Evolutionary conservation across 2,888 invertebrate genomes (phyloP).

Genomic region (Ectemnius continuus): DNA sequence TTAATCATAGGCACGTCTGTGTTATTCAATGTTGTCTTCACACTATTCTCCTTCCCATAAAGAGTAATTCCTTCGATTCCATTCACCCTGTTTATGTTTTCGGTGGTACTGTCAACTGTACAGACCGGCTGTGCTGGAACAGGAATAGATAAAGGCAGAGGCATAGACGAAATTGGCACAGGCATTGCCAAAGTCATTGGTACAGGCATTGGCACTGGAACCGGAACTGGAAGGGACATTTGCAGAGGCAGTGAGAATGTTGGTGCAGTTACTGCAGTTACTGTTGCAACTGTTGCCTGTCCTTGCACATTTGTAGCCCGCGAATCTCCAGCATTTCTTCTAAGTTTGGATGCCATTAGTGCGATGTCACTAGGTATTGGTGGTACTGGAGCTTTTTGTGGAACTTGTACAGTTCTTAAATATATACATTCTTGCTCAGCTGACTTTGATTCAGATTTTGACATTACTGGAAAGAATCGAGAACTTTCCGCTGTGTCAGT

Average conservation of each 20-base stretch:
- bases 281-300: constrained; percentile 36
- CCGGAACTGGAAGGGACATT: background rate
- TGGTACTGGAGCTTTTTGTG: background rate
- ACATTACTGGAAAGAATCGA: constrained; percentile 68
- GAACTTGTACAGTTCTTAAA: constrained; percentile 7
- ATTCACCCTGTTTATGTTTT: constrained; percentile 10
- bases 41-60: constrained; percentile 65
- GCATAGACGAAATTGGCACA: background rate
- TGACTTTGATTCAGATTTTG: constrained; percentile 52
- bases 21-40: constrained; percentile 58
- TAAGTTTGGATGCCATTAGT: background rate
- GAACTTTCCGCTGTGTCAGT: constrained; percentile 39
- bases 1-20: constrained; percentile 65
- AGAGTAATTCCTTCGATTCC: constrained; percentile 69
- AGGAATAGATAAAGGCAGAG: background rate
- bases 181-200: background rate
- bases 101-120: background rate
- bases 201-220: background rate
- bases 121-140: background rate
- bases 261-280: background rate
- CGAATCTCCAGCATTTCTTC: background rate
- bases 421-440: background rate
- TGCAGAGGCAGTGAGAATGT: background rate
- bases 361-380: background rate
- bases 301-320: constrained; percentile 50